Conservation (phyloP, 2,797 vertebrate genomes). For the Acanthis flammea region DNA sequence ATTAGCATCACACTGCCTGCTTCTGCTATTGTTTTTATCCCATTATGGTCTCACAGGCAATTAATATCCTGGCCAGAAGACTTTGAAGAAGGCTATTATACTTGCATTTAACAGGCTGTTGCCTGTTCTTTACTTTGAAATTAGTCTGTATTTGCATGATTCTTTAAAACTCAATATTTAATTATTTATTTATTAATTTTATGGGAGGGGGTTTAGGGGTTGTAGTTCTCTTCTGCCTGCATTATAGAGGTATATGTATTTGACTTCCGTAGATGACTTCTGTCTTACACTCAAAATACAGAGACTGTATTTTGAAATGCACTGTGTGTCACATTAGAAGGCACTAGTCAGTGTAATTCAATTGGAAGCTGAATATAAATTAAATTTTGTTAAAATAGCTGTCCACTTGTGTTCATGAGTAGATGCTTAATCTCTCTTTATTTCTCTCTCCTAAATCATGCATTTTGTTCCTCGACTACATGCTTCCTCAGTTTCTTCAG, state of each 20-base stretch:
- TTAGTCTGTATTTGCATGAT: not conserved
- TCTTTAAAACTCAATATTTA: not conserved
- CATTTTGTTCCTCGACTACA: not conserved
- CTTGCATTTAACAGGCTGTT: not conserved
- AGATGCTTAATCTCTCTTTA: not conserved
- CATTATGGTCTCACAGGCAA: not conserved
- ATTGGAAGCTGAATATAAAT: not conserved
- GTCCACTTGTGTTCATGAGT: not conserved
- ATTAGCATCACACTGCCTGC: not conserved
- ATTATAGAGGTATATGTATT: not conserved
- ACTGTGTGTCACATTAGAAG: not conserved
- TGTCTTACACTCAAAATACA: not conserved
- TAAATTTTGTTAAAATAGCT: not conserved
- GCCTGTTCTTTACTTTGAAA: not conserved
- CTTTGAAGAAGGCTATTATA: not conserved
- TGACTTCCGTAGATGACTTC: not conserved
- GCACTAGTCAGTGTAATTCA: not conserved
- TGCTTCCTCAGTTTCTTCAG: not conserved
- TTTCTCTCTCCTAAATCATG: not conserved
- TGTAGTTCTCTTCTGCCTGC: not conserved
- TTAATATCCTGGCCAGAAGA: not conserved
- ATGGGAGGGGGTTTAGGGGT: rapidly evolving
- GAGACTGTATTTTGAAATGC: not conserved
- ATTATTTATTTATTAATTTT: not conserved
- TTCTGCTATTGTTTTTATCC: not conserved